A percentile compares a stretch with the other conserved stretches of the same genome.
These are phyloP conservation scores for Mylabris sibirica DNA, from an alignment of 2,888 invertebrate genomes.

Conservation along the genomic window DNA sequence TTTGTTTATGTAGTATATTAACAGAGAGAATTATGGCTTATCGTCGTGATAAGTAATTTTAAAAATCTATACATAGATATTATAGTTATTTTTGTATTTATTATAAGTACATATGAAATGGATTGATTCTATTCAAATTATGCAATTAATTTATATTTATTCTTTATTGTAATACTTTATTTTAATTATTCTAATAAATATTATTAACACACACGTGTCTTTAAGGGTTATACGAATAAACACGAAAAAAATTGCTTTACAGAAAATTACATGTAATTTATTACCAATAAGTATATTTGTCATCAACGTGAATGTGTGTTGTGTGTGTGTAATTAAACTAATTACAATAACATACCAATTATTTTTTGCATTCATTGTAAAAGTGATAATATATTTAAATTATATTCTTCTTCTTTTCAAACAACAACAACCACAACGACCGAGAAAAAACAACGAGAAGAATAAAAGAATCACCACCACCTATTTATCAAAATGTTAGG, in stretches of 20 bases:
- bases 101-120: constrained; percentile 1
- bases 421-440: not conserved
- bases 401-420: not conserved
- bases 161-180: not conserved
- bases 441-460: not conserved
- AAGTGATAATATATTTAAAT: not conserved
- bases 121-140: not conserved
- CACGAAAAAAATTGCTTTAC: not conserved
- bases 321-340: not conserved
- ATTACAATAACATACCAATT: not conserved
- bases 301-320: too few relatives aligned
- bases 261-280: not conserved
- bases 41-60: constrained; percentile 32
- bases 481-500: not conserved
- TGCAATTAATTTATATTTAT: constrained; percentile 4
- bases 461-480: not conserved
- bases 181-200: not conserved
- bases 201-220: not conserved
- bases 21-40: constrained; percentile 42
- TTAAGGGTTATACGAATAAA: not conserved
- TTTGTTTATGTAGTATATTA: constrained; percentile 41
- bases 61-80: constrained; percentile 29
- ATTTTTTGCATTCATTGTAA: not conserved
- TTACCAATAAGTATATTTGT: not conserved
- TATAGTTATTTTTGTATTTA: constrained; percentile 26